Base-by-base conservation (phyloP, 2,888 invertebrate species). In the Drosophila neonasuta region DNA sequence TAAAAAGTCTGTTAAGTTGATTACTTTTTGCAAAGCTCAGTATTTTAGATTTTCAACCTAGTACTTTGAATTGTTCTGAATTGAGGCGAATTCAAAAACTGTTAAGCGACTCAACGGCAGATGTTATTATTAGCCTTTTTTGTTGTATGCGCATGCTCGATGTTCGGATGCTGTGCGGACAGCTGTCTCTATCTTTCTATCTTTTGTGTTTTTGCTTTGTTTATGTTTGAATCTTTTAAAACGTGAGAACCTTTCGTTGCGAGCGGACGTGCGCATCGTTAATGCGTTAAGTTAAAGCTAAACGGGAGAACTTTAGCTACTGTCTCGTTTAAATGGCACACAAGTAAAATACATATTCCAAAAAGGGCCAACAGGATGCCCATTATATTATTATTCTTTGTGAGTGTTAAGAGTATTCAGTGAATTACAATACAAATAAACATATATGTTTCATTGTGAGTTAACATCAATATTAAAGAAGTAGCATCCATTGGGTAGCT, bases 181-280 rank as follows among this genome's bases (percentile, higher is more conserved):
- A 77, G 80, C 42, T 55, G 59, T 49, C 44, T 48, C 44, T 48
- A 17, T 46, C 30, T 54, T 41, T 48, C 65, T 34, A 52, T 52
- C 45, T n/a, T 36, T n/a, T 36, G 60, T 57, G 52, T 59, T 65
- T 65, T 68, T 59, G 74, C 80, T 80, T 69, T 77, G 77, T 73
- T 77, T 77, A 80, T 77, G 69, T 73, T 86, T 86, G 67, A 51
- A 65, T 68, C 77, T 84, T 68, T 82, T 79, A 84, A 86, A 80
- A 56, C 81, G 80, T 71, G 81, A 80, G 85, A 69, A 86, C 50
- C 78, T 70, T 74, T 86, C 78, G 68, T 54, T 71, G 87, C 65
- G 85, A 68, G 86, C 87, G 75, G 87, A 86, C 87, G 85, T 78
- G 71, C 55, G 57, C 60, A 60, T 50, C 32, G 17, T 49, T 46